phyloP scores from a whole-genome alignment of 2,797 vertebrate genomes.

The Danio choprae region DNA sequence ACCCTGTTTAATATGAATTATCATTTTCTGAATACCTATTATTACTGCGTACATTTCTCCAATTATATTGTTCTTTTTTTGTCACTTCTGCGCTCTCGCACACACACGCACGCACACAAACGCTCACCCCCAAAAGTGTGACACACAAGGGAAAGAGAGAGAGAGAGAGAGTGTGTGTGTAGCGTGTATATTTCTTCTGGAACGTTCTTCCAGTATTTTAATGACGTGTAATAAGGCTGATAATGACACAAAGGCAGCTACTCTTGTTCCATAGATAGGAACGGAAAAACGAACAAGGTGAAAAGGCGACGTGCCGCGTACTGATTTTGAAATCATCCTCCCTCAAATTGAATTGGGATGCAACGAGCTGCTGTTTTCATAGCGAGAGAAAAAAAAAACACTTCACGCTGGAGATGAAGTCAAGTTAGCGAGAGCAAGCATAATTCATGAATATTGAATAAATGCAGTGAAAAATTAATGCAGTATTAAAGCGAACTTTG shows the following conservation, averaged over 20 bases:
- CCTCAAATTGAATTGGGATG: constrained; percentile 55
- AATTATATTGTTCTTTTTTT: constrained; percentile 96
- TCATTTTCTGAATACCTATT: constrained; percentile 98
- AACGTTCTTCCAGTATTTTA: constrained; percentile 80
- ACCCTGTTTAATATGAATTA: constrained; percentile 99
- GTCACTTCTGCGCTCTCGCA: constrained; percentile 78
- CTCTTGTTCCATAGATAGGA: constrained; percentile 54
- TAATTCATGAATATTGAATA: constrained; percentile 76
- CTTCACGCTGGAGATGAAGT: constrained; percentile 70
- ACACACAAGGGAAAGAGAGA: constrained; percentile 46
- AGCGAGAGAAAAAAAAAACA: constrained; percentile 60
- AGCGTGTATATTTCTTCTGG: constrained; percentile 50
- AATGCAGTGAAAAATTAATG: constrained; percentile 76
- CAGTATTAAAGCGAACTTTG: constrained; percentile 73
- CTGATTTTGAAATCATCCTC: constrained; percentile 59
- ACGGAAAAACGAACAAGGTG: constrained; percentile 49
- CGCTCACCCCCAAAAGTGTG: constrained; percentile 54
- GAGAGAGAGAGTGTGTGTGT: constrained; percentile 30
- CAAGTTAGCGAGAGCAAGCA: constrained; percentile 70
- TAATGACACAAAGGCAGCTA: constrained; percentile 78
- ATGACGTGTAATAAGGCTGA: constrained; percentile 83
- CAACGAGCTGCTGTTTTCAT: constrained; percentile 59
- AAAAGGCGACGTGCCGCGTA: constrained; percentile 36
- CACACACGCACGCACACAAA: constrained; percentile 53
- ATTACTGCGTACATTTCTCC: constrained; percentile 97